phyloP scores from a whole-genome alignment of 2,797 vertebrate species.

The Aphelocoma californica region DNA sequence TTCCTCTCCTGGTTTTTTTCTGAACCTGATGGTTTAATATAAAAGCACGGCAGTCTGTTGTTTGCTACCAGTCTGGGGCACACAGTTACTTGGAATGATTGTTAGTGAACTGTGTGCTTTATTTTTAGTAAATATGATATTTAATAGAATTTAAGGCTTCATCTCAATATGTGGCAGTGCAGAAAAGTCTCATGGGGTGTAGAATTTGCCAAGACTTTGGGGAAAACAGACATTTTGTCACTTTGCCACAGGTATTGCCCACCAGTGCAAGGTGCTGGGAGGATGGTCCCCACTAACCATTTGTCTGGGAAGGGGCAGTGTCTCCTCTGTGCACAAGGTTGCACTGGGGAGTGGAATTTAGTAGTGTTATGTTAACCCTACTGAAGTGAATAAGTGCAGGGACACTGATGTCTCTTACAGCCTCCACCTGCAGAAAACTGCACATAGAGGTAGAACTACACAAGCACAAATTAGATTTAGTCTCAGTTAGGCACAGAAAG shows the following conservation, averaged over 20 bases:
- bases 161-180: background rate
- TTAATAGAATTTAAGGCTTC: background rate
- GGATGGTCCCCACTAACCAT: fast-evolving
- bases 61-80: background rate
- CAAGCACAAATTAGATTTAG: background rate
- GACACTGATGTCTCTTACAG: background rate
- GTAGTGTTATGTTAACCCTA: background rate
- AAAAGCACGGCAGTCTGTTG: background rate
- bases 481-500: background rate
- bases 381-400: background rate
- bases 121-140: background rate
- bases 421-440: background rate
- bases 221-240: background rate
- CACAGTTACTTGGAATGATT: background rate
- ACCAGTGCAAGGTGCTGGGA: background rate
- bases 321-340: background rate
- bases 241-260: background rate
- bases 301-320: background rate
- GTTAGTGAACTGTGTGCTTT: background rate
- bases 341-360: background rate
- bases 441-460: background rate
- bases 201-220: background rate
- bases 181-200: background rate
- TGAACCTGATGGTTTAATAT: background rate
- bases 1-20: background rate